Evolutionary conservation across 2,113 vertebrate genomes (phyloP), one percentile per base, ranked within the genome.

Genomic region (Nestor notabilis): DNA sequence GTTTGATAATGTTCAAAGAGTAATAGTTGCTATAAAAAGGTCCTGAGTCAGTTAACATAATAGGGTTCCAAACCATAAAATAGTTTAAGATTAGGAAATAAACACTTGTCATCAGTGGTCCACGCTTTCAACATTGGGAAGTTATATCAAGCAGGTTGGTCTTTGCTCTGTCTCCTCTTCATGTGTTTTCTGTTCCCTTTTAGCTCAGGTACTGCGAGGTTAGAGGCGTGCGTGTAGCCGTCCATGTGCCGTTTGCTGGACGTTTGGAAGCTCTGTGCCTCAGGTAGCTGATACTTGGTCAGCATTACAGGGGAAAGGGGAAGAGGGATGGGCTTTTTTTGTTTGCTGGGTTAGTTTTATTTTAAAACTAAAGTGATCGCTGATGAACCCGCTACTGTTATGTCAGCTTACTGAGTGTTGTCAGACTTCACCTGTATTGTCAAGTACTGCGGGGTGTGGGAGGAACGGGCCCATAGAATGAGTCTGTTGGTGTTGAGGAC

Each of bases 341-440:
- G 11, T 17, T 8, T 33, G 35, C 2, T 21, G 4, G 25, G 13
- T 60, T 37, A 5, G 9, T 3, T 78, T 55, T 65, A 29, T 56
- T 31, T 87, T 44, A 27, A 17, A 70, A 8, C 43, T 46, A 1
- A 7, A 11, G 37, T 24, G 35, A 2, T 35, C 9, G 49, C 79
- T 70, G 61, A 5, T 65, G 7, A 49, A 29, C 19, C 13, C 7
- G 5, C 2, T 64, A 0, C 10, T 44, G 31, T 33, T 41, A 0
- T 3, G 17, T 4, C 33, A 11, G n/a, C 33, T 60, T 39, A 12
- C 35, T 37, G 52, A 44, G 33, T 10, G 31, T 3, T 17, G 27
- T 15, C 10, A 33, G 52, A 12, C 19, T 37, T 23, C 33, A 7
- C 18, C 25, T 19, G 25, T 27, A 8, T 16, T 33, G 76, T 24